Conservation (phyloP, 1,140 invertebrate genomes). For the Apis dorsata region DNA sequence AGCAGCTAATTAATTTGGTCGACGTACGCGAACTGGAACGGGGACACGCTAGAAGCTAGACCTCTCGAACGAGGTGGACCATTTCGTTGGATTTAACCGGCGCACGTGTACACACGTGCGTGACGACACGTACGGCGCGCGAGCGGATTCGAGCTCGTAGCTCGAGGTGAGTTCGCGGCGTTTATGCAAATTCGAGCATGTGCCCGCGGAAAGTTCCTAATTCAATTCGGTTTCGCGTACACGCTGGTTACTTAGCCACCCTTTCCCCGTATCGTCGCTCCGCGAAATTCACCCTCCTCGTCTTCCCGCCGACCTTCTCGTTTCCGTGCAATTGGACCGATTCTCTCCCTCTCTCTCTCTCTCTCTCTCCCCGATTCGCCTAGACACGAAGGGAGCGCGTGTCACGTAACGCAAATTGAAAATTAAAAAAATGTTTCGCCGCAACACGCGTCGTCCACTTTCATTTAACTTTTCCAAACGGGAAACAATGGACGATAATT, state of each 20-base stretch:
- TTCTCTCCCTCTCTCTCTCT: too few relatives aligned
- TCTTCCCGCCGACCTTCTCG: not conserved
- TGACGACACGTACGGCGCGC: slow-evolving; percentile 25
- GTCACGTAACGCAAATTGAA: slow-evolving; percentile 17
- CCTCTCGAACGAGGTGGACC: slow-evolving; percentile 11
- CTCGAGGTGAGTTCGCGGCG: slow-evolving; percentile 60
- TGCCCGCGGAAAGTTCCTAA: slow-evolving; percentile 72
- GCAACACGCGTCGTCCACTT: not conserved
- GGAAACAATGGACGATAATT: slow-evolving; percentile 40
- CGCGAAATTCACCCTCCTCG: slow-evolving; percentile 50
- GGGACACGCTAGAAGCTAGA: not conserved
- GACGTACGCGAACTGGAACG: not conserved
- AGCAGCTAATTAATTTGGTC: slow-evolving; percentile 37
- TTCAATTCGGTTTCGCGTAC: slow-evolving; percentile 74
- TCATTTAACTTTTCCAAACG: not conserved
- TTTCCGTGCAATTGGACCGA: not conserved
- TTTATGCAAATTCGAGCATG: slow-evolving; percentile 74
- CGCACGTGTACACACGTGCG: slow-evolving; percentile 37
- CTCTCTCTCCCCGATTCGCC: not conserved
- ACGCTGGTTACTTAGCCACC: slow-evolving; percentile 69
- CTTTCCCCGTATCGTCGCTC: slow-evolving; percentile 36
- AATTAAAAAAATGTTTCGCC: slow-evolving; percentile 3
- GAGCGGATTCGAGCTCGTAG: slow-evolving; percentile 42
- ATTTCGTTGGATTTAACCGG: slow-evolving; percentile 41
- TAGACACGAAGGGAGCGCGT: too few relatives aligned